Evolutionary conservation across 2,113 vertebrate genomes (phyloP).

Genomic region (Motacilla alba): DNA sequence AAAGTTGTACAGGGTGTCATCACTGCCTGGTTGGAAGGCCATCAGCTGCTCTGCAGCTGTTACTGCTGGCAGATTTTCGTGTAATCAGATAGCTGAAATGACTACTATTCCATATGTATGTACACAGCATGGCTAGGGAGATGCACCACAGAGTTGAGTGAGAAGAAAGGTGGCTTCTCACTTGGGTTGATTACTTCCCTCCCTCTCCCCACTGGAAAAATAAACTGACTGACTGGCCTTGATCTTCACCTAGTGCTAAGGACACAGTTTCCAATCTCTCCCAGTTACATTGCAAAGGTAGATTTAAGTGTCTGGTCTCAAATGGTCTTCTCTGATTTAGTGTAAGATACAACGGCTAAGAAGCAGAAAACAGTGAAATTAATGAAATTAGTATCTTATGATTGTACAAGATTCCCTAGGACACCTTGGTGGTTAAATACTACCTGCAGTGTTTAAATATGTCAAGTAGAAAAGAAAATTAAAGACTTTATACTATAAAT

Average conservation of each 20-base stretch:
- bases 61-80: slow-evolving; percentile 29
- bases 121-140: background rate
- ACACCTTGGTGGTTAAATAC: background rate
- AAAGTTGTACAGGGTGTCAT: background rate
- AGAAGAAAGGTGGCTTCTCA: background rate
- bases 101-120: slow-evolving; percentile 1
- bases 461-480: background rate
- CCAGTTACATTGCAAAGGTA: background rate
- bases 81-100: slow-evolving; percentile 54
- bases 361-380: background rate
- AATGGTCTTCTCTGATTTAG: background rate
- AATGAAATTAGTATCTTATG: background rate
- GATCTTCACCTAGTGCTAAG: background rate
- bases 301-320: background rate
- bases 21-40: background rate
- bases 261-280: background rate
- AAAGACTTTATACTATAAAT: background rate
- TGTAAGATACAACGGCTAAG: background rate
- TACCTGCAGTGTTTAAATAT: background rate
- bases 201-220: too few species aligned
- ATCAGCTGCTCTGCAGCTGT: slow-evolving; percentile 57
- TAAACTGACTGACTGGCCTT: background rate
- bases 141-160: background rate
- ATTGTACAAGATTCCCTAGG: background rate
- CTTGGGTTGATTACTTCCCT: background rate